Conservation (phyloP, 2,888 invertebrate genomes). For the Crematogaster levior region DNA sequence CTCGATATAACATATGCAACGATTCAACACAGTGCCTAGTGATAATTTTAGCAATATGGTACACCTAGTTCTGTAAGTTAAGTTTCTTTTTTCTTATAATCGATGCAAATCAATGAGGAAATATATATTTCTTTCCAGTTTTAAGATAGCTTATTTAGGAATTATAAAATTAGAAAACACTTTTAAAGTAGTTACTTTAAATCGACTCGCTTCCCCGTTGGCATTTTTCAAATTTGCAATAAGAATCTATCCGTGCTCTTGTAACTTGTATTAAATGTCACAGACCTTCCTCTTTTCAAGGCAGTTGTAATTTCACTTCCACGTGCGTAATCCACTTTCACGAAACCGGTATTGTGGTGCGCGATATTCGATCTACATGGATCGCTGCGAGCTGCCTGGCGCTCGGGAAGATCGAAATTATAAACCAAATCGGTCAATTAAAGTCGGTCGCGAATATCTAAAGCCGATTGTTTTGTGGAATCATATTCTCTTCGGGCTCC, state of each 20-base stretch:
- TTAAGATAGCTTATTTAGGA: not conserved
- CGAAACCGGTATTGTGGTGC: constrained; percentile 48
- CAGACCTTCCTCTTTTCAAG: constrained; percentile 34
- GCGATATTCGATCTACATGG: not conserved
- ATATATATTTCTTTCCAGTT: not conserved
- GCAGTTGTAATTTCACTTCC: constrained; percentile 51
- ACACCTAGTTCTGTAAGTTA: not conserved
- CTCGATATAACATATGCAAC: not conserved
- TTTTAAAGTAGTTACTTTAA: constrained; percentile 20
- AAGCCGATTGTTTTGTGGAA: constrained; percentile 2
- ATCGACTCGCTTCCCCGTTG: not conserved
- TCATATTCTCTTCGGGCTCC: constrained; percentile 1
- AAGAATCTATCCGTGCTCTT: not conserved
- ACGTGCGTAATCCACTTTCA: constrained; percentile 48
- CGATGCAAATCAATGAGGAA: not conserved
- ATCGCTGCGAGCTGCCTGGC: not conserved
- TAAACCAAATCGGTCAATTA: constrained; percentile 34
- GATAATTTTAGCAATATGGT: not conserved
- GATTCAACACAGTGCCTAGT: not conserved
- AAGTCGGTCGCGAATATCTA: constrained; percentile 2
- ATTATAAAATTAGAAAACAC: constrained; percentile 40
- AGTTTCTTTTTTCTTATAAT: not conserved
- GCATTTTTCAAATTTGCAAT: constrained; percentile 22
- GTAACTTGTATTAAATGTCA: constrained; percentile 35
- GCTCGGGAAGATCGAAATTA: constrained; percentile 7